Percentiles rank a stretch among this genome's conserved stretches.
Conservation (phyloP, 2,797 vertebrate genomes). For the Kryptopterus vitreolus region DNA sequence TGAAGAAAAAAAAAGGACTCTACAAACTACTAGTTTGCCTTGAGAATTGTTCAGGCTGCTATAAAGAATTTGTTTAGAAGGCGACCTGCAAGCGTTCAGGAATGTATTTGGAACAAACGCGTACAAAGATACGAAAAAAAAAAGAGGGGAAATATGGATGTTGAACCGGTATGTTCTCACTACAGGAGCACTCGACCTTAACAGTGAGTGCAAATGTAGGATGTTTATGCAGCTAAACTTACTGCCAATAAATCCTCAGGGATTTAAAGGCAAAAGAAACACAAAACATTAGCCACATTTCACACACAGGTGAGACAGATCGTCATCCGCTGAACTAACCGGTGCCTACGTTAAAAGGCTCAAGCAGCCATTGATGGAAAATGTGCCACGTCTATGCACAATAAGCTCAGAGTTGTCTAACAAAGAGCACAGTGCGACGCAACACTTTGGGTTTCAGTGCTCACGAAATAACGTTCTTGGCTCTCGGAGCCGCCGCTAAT, state of each 20-base stretch:
- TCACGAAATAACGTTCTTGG: not conserved
- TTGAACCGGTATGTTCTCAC: not conserved
- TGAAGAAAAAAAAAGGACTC: constrained; percentile 56
- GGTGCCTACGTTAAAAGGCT: constrained; percentile 26
- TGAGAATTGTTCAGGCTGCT: constrained; percentile 48
- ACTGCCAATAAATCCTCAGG: constrained; percentile 49
- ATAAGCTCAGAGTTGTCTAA: not conserved
- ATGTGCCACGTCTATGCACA: constrained; percentile 13
- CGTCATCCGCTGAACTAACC: constrained; percentile 5
- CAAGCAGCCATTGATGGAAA: not conserved
- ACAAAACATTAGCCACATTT: not conserved
- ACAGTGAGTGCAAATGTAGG: constrained; percentile 11
- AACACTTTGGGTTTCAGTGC: not conserved
- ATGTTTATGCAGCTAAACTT: constrained; percentile 28
- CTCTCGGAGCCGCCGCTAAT: not conserved
- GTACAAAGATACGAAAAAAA: no score
- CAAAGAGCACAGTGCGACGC: not conserved
- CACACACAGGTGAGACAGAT: not conserved
- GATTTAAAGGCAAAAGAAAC: constrained; percentile 38
- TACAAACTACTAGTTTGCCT: not conserved
- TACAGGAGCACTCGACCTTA: constrained; percentile 53
- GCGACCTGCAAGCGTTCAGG: constrained; percentile 58
- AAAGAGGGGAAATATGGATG: not conserved
- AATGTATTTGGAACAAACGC: constrained; percentile 39
- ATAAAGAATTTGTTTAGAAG: constrained; percentile 56